Percentiles rank a stretch among this genome's conserved stretches.
These are phyloP conservation scores for Patella depressa DNA, from an alignment of 2,888 invertebrate species.

Conservation along the genomic window DNA sequence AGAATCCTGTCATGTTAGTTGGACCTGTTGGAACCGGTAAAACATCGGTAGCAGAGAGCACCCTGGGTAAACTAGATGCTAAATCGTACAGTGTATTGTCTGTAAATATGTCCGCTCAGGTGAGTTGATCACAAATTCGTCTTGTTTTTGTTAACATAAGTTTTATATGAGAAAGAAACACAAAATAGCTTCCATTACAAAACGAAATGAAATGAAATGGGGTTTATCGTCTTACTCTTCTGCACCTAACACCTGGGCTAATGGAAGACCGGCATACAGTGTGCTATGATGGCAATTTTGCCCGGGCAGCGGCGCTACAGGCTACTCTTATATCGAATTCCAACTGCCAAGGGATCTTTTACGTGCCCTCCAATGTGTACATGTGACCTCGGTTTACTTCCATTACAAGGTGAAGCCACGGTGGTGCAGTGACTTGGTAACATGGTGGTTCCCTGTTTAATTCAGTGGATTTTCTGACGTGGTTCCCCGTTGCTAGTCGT, in stretches of 20 bases:
- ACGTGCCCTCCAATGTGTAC: too few species aligned
- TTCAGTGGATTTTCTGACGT: neutral
- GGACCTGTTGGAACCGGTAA: conserved; percentile 89
- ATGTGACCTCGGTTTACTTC: too few species aligned
- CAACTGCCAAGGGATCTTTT: too few species aligned
- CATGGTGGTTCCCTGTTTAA: neutral
- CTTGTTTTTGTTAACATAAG: neutral
- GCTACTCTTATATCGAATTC: too few species aligned
- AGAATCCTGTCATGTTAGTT: conserved; percentile 82
- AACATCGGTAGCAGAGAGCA: conserved; percentile 83
- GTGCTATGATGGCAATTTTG: too few species aligned
- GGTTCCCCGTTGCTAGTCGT: neutral
- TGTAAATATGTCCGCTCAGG: conserved; percentile 89
- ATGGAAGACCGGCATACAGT: too few species aligned
- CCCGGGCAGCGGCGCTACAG: too few species aligned
- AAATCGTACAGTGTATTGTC: conserved; percentile 78
- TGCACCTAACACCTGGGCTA: neutral
- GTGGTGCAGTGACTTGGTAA: neutral
- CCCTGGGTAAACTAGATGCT: conserved; percentile 77
- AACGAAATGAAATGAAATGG: neutral
- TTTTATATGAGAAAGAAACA: neutral
- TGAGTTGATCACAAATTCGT: conserved; percentile 47
- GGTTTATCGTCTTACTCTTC: neutral
- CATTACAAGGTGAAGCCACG: neutral
- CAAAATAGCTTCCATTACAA: too few species aligned